These are phyloP conservation scores for Achroia grisella DNA, from an alignment of 1,140 invertebrate species.

Conservation along the genomic window DNA sequence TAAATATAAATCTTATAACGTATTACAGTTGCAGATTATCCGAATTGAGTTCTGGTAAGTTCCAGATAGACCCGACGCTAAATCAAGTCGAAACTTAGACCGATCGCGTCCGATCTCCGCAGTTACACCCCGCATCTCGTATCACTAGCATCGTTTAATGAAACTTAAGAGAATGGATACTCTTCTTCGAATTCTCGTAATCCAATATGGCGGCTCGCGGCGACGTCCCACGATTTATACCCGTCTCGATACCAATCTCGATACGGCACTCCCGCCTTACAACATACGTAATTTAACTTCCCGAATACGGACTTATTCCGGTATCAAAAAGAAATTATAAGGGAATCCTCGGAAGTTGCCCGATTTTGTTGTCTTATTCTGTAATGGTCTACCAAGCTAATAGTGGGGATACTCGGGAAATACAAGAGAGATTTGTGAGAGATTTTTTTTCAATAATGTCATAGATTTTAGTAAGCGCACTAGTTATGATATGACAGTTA, in stretches of 20 bases:
- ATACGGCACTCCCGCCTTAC: conserved; percentile 30
- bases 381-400: too few species aligned
- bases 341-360: conserved; percentile 13
- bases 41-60: too few species aligned
- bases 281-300: conserved; percentile 60
- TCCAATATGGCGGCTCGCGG: conserved; percentile 39
- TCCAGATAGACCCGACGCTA: too few species aligned
- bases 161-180: conserved; percentile 52
- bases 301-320: conserved; percentile 38
- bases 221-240: conserved; percentile 37
- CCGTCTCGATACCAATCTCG: conserved; percentile 33
- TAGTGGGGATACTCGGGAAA: too few species aligned
- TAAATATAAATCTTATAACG: too few species aligned
- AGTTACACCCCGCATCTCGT: conserved; percentile 33
- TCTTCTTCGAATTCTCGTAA: conserved; percentile 21
- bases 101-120: conserved; percentile 7
- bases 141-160: conserved; percentile 43
- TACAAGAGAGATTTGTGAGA: too few species aligned
- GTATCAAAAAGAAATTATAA: conserved; percentile 64
- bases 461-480: too few species aligned
- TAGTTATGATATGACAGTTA: too few species aligned
- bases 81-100: too few species aligned
- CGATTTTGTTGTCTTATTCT: too few species aligned
- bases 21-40: too few species aligned
- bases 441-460: too few species aligned